These are phyloP conservation scores for Stegophylla sp. DNA, from an alignment of 2,888 invertebrate species.

Conservation along the genomic window DNA sequence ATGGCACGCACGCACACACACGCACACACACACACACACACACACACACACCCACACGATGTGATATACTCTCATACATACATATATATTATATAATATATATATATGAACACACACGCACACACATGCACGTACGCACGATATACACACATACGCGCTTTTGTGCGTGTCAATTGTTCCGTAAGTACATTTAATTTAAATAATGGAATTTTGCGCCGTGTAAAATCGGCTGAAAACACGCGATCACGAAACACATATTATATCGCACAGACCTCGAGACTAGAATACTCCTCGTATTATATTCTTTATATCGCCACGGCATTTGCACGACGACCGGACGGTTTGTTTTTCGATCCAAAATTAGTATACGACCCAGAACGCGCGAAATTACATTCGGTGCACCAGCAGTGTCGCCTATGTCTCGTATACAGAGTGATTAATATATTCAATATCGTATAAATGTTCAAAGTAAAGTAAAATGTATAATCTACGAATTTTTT, in stretches of 20 bases:
- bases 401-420: neutral
- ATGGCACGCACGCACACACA: conserved; percentile 21
- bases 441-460: no score
- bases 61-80: neutral
- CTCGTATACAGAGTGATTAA: no score
- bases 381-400: neutral
- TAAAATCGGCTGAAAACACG: conserved; percentile 52
- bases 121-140: neutral
- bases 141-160: conserved; percentile 4
- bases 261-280: conserved; percentile 45
- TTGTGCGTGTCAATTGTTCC: conserved; percentile 59
- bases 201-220: conserved; percentile 53
- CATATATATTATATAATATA: no score
- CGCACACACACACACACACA: conserved; percentile 13
- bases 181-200: conserved; percentile 43
- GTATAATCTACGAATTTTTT: no score
- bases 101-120: neutral
- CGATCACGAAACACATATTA: conserved; percentile 35
- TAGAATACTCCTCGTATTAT: no score
- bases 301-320: conserved; percentile 31
- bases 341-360: conserved; percentile 52
- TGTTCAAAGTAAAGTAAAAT: no score
- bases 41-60: neutral
- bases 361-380: conserved; percentile 56
- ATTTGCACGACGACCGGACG: conserved; percentile 52